Evolutionary conservation across 2,113 vertebrate species (phyloP).

Genomic region (Apaloderma vittatum): DNA sequence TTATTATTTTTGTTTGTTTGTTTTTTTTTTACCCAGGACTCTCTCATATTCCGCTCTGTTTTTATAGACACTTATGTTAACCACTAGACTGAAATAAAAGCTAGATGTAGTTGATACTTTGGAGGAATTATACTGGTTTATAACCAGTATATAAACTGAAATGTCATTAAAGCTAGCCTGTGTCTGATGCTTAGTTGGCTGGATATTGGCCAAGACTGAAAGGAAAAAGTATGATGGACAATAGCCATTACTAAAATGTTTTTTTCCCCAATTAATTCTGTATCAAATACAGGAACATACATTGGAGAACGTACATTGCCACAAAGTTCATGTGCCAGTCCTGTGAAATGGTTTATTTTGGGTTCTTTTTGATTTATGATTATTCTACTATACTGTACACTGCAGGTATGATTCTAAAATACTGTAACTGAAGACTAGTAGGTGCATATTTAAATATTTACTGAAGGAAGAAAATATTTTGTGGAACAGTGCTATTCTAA

Average conservation of each 20-base stretch:
- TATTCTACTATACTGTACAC: too few species aligned
- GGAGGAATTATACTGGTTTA: not conserved
- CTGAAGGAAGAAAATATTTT: fast-evolving
- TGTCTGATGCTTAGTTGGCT: not conserved
- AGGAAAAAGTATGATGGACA: too few species aligned
- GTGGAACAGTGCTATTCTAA: not conserved
- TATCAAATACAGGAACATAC: not conserved
- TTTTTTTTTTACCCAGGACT: not conserved
- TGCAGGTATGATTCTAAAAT: too few species aligned
- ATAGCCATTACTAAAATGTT: not conserved
- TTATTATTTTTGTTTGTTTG: too few species aligned
- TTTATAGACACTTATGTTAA: not conserved
- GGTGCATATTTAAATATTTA: not conserved
- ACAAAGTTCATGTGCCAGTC: too few species aligned
- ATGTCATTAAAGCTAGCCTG: not conserved
- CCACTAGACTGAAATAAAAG: not conserved
- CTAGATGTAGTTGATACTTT: not conserved
- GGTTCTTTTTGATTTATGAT: too few species aligned
- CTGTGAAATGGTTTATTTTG: too few species aligned
- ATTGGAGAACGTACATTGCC: not conserved
- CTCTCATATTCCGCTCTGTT: not conserved
- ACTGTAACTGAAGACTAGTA: not conserved
- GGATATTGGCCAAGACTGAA: not conserved
- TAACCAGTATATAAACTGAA: too few species aligned
- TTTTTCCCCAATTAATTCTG: not conserved